Evolutionary conservation across 2,888 invertebrate species (phyloP), one percentile per base, ranked within the genome.

Genomic region (Cosmopolites sordidus): DNA sequence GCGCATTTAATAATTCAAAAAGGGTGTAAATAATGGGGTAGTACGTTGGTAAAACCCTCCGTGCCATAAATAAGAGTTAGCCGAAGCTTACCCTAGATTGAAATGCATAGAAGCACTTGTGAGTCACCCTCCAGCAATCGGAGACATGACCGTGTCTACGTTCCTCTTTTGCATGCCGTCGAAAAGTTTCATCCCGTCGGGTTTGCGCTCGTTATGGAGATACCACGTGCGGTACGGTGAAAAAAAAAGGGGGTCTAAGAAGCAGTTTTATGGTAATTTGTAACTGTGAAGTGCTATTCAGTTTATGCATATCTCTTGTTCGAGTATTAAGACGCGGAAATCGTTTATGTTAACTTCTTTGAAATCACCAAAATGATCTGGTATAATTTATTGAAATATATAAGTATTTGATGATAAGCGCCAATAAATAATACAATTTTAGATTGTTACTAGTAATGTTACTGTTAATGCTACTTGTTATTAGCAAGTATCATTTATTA

Each of bases 51-150:
- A 48, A 52, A 22, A 42, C 52, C 30, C 16, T 42, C 5, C 43
- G 48, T 9, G 27, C 48, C 39, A 52, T 52, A 52, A 52, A 52
- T 52, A 52, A 52, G 48, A 39, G 47, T 52, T 52, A 52, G 52
- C 39, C 14, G 30, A 29, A 27, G 22, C 27, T 47, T 42, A 46
- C 52, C 47, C 43, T 33, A 52, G 30, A 48, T 48, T 48, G 37
- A 48, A 52, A 52, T 52, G 43, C 39, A 50, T 16, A 38, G 16
- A 27, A 27, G 52, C 48, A 43, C 52, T 52, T 48, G 47, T 52
- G 52, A 52, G 41, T 52, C 52, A 52, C 48, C 22, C 12, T 33
- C n/a, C 33, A 12, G 33, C 8, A 33, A n/a, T 11, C 33, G 33
- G 33, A 22, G 22, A 22, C 22, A 8, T 22, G 22, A 8, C 8